Percentiles rank a stretch among this genome's conserved stretches.
phyloP scores from a whole-genome alignment of 2,888 invertebrate genomes.

The Drosophila siamana region DNA sequence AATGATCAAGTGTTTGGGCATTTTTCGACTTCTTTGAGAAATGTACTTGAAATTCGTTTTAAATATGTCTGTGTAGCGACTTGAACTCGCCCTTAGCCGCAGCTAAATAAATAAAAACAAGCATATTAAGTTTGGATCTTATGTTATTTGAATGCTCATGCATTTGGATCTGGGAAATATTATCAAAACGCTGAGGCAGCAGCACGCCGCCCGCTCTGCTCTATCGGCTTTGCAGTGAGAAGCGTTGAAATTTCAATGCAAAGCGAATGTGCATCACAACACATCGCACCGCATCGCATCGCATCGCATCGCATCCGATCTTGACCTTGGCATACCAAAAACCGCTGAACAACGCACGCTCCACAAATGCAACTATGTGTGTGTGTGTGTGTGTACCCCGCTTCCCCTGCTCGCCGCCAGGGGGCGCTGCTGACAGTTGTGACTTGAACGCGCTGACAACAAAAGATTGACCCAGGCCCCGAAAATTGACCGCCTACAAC shows the following conservation, averaged over 20 bases:
- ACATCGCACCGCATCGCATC: conserved; percentile 10
- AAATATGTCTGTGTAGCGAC: too few relatives aligned
- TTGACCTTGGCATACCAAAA: conserved; percentile 58
- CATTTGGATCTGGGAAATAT: conserved; percentile 29
- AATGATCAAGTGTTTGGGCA: too few relatives aligned
- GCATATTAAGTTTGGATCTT: conserved; percentile 6
- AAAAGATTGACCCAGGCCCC: conserved; percentile 9
- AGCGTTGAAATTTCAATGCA: conserved; percentile 46
- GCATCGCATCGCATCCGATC: conserved; percentile 38
- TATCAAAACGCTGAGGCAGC: conserved; percentile 26
- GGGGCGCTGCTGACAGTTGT: conserved; percentile 6
- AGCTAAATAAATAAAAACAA: not conserved
- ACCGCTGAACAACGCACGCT: conserved; percentile 32
- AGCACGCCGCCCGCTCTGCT: not conserved
- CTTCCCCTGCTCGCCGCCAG: not conserved
- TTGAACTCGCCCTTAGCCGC: not conserved
- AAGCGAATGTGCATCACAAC: conserved; percentile 31
- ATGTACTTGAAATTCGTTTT: not conserved
- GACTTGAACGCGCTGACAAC: conserved; percentile 21
- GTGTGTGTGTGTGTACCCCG: conserved; percentile 2
- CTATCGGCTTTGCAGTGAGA: not conserved
- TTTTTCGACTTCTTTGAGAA: too few relatives aligned
- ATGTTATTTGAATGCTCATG: conserved; percentile 5
- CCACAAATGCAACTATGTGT: conserved; percentile 45
- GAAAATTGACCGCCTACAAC: conserved; percentile 15